Base-by-base conservation (phyloP, 2,113 vertebrate species). In the Pitta sordida region DNA sequence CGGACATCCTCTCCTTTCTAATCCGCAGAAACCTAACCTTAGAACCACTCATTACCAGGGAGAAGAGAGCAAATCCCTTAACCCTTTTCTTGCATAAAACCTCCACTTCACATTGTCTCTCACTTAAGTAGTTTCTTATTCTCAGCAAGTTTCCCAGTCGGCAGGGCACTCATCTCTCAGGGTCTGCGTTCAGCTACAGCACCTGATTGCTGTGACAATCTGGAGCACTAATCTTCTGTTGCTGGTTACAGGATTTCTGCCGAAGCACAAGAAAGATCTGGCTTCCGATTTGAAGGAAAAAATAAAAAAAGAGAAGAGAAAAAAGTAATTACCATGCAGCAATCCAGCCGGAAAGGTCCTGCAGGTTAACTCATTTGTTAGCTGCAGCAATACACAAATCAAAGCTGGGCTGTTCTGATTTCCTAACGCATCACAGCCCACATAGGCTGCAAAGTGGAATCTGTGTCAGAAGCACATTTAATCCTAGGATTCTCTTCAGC, bases 1-100 rank as follows among this genome's bases (percentile, higher is more conserved):
- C 21, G 95, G 62, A 97, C 91, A 97, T 97, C 97, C 97, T 96
- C 96, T 97, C 97, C 96, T 94, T 94, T 78, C 79, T 97, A 98
- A 98, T 97, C 98, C 96, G 36, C 63, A 91, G 93, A 94, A 94
- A 91, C 83, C 93, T 97, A 94, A 94, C 93, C 83, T 95, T 81
- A 96, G 84, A 95, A 76, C 85, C 52, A 89, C 93, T 91, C 86
- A 75, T 95, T 88, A 91, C 73, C 90, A 91, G 52, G 59, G 85
- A 91, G 93, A 95, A 81, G 81, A 91, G 83, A 93, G 71, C 93
- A 97, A 96, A 95, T 96, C 93, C 96, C 70, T 90, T 96, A 95
- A 97, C 93, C 95, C 65, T 94, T 95, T 91, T 90, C 87, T 96
- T 82, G 39, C 59, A 70, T 37, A 48, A 91, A 93, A 86, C 56